These are phyloP conservation scores for Fopius arisanus DNA, from an alignment of 1,140 invertebrate genomes.

Conservation along the genomic window DNA sequence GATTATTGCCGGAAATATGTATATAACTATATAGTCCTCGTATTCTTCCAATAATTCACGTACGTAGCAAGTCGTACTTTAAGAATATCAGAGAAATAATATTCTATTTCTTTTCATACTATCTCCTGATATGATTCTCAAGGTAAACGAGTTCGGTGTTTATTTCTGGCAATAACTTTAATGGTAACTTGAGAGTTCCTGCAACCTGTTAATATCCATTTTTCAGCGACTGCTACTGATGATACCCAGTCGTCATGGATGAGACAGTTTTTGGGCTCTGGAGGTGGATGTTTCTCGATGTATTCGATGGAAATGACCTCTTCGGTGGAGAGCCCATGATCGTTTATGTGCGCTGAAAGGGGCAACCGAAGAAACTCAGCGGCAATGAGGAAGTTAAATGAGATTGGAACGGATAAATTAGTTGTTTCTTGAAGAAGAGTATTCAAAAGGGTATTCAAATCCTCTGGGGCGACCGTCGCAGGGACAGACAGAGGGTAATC, in stretches of 20 bases:
- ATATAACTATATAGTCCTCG: no score
- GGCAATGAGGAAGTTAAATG: conserved; percentile 88
- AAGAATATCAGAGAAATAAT: no score
- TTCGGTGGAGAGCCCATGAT: conserved; percentile 76
- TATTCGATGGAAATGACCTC: conserved; percentile 88
- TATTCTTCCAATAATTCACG: no score
- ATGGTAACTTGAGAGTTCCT: not conserved
- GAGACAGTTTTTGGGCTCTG: conserved; percentile 88
- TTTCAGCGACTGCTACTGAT: conserved; percentile 76
- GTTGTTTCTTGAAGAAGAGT: conserved; percentile 75
- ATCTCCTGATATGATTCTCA: not conserved
- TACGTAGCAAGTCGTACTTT: no score
- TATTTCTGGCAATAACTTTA: not conserved
- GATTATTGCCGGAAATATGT: no score
- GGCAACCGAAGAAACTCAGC: conserved; percentile 79
- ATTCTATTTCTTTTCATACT: no score
- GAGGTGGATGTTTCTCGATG: conserved; percentile 85
- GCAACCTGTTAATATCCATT: conserved; percentile 70
- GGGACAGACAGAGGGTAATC: conserved; percentile 85
- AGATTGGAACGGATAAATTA: conserved; percentile 4
- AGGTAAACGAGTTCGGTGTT: no score
- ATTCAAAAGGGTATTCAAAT: conserved; percentile 85
- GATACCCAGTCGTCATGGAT: conserved; percentile 97
- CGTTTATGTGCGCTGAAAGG: conserved; percentile 75
- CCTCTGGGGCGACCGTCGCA: conserved; percentile 70